Conservation (phyloP, 2,888 invertebrate species). For the Apomyelois bistriatella region DNA sequence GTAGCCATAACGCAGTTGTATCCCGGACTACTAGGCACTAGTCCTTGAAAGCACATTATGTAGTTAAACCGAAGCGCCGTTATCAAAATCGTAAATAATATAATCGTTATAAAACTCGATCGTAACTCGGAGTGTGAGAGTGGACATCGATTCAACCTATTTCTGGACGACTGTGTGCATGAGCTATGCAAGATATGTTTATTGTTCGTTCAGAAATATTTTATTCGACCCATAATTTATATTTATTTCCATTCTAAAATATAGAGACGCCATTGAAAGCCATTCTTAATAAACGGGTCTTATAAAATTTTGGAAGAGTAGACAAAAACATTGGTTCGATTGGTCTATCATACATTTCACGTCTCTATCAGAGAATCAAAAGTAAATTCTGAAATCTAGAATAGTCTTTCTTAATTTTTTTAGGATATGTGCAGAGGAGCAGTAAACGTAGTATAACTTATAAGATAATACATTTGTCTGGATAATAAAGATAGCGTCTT, state of each 20-base stretch:
- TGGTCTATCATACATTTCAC: no score
- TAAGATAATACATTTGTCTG: no score
- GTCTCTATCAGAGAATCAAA: no score
- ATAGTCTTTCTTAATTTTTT: no score
- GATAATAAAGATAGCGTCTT: no score
- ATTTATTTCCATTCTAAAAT: neutral
- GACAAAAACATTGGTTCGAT: no score
- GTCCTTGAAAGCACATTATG: conserved; percentile 44
- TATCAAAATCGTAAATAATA: conserved; percentile 40
- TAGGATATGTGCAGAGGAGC: no score
- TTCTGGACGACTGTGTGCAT: neutral
- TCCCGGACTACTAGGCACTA: conserved; percentile 16
- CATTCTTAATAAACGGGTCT: neutral
- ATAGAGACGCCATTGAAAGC: neutral
- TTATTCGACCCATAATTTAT: neutral
- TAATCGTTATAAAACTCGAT: conserved; percentile 18
- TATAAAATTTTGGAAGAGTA: no score
- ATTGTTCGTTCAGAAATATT: neutral
- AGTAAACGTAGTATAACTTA: no score
- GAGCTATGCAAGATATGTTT: neutral
- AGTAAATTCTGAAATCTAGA: no score
- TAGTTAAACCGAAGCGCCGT: conserved; percentile 32
- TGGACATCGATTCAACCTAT: conserved; percentile 5
- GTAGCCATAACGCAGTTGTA: neutral
- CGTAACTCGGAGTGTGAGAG: conserved; percentile 2